Base-by-base conservation (phyloP, 1,140 invertebrate species). In the Octopus sinensis region DNA sequence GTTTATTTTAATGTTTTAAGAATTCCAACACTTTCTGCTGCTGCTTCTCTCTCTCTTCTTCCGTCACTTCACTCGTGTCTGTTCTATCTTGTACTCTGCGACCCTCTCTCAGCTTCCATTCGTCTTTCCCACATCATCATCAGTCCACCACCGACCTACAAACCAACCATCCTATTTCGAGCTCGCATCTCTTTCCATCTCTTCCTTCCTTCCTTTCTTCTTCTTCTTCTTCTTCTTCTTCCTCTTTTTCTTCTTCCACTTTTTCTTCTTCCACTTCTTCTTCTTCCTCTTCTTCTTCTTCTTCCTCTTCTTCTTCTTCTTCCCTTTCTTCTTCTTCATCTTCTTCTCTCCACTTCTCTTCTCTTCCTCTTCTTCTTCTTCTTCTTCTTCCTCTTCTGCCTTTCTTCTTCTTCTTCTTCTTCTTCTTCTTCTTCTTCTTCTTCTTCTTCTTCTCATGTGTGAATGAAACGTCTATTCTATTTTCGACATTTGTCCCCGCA, bases 351-450 rank as follows among this genome's bases (percentile, higher is more conserved):
- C 17, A 6, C 6, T 62, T 62, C 56, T 62, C 17, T 62, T 62
- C 56, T 62, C 17, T 17, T 62, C 17, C 56, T 62, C 56, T 62
- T 62, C 56, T 62, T 17, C 17, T 62, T 62, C 56, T 62, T 62
- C 56, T 62, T 62, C 56, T 62, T 62, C 56, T 62, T 62, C 56
- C 17, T 62, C 56, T 62, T 17, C 17, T 62, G 17, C 56, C 56
- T 62, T 62, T 62, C 17, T 62, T 62, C 56, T 62, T 62, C 56
- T 62, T 62, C 56, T 62, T 62, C 56, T 62, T 62, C 56, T 17
- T 62, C 56, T 62, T 62, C 56, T 62, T 62, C 56, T 62, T 62
- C 56, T 62, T 62, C 56, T 62, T 62, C 56, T 62, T 62, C 17
- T 17, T 62, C 56, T 62, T 62, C 56, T 62, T 62, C 56, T 62